phyloP scores from a whole-genome alignment of 1,140 invertebrate genomes.

The Drosophila quadrilineata region DNA sequence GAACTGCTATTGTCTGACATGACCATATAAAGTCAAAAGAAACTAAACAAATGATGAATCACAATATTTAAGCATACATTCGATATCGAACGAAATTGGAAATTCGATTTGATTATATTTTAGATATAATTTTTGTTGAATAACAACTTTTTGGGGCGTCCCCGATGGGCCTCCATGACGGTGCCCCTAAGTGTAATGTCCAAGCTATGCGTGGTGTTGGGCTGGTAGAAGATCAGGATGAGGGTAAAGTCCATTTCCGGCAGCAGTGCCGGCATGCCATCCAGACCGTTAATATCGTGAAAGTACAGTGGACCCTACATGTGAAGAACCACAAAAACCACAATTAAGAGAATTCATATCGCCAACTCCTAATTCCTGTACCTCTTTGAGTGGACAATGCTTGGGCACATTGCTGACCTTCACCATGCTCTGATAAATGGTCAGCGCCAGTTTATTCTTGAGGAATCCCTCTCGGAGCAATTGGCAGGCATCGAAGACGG shows the following conservation, averaged over 20 bases:
- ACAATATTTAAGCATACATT: slow-evolving; percentile 9
- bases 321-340: not conserved
- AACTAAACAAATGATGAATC: slow-evolving; percentile 31
- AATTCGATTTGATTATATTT: not conserved
- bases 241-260: slow-evolving; percentile 4
- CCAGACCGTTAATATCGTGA: not conserved
- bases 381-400: slow-evolving; percentile 1
- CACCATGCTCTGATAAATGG: not conserved
- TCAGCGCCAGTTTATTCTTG: not conserved
- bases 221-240: not conserved
- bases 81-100: slow-evolving; percentile 20
- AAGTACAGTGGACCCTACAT: slow-evolving; percentile 14
- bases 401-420: not conserved
- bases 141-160: not conserved
- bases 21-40: slow-evolving; percentile 64
- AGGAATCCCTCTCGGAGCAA: not conserved
- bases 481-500: not conserved
- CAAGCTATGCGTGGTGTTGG: not conserved
- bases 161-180: not conserved
- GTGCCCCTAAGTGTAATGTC: slow-evolving; percentile 1
- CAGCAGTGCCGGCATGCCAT: slow-evolving; percentile 8
- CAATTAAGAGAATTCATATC: too few species aligned
- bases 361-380: not conserved
- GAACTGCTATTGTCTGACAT: slow-evolving; percentile 37
- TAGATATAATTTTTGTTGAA: not conserved